These are phyloP conservation scores for Loriculus beryllinus DNA, from an alignment of 2,797 vertebrate genomes.

Conservation along the genomic window DNA sequence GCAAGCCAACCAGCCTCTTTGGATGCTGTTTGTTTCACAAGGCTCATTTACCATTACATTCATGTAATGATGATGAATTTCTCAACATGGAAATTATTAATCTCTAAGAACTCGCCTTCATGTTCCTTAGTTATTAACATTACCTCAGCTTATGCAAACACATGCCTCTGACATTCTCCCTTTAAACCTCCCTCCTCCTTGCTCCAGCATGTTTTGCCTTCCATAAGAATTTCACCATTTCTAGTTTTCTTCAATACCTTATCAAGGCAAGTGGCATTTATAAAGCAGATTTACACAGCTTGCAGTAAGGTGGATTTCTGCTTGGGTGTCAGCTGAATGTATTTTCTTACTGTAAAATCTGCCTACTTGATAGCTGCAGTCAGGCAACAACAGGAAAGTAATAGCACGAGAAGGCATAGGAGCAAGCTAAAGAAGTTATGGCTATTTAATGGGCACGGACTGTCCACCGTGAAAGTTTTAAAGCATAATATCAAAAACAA, in stretches of 20 bases:
- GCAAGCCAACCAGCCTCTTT: neutral
- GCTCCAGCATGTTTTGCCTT: neutral
- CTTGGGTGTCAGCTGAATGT: constrained; percentile 25
- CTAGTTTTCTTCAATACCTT: constrained; percentile 9
- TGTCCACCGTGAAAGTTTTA: constrained; percentile 23
- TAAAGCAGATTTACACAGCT: constrained; percentile 60
- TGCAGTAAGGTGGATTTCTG: constrained; percentile 52
- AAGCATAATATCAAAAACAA: constrained; percentile 30
- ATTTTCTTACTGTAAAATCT: constrained; percentile 44
- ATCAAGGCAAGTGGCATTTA: constrained; percentile 13
- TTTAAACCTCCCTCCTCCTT: neutral
- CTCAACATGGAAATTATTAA: neutral
- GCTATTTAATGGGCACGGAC: constrained; percentile 33
- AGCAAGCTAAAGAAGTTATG: neutral
- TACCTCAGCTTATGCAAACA: neutral
- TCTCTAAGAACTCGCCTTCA: neutral
- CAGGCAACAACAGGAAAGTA: constrained; percentile 57
- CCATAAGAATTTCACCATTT: constrained; percentile 16
- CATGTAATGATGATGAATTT: neutral
- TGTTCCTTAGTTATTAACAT: neutral
- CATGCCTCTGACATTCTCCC: neutral
- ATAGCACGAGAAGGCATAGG: constrained; percentile 1
- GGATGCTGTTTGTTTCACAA: neutral
- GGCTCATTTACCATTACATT: neutral
- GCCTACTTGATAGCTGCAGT: constrained; percentile 34